Percentiles rank a stretch among this genome's conserved stretches.
Conservation (phyloP, 1,140 invertebrate genomes). For the Brachionus rotundiformis region DNA sequence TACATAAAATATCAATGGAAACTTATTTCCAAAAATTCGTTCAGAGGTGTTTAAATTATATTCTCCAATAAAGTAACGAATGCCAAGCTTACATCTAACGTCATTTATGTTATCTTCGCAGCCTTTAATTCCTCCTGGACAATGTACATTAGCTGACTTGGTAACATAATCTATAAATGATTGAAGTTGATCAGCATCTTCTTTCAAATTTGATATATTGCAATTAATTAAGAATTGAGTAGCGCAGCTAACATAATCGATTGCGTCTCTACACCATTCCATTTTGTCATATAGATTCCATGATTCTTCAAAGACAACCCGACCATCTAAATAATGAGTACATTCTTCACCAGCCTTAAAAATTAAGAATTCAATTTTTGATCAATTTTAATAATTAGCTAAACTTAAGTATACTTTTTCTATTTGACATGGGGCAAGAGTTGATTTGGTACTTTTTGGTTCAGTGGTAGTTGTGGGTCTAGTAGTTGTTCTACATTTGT, state of each 20-base stretch:
- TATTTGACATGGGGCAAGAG: conserved; percentile 19
- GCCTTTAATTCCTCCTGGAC: conserved; percentile 50
- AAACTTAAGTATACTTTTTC: not conserved
- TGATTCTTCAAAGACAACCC: conserved; percentile 14
- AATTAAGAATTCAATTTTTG: not conserved
- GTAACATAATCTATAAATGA: conserved; percentile 40
- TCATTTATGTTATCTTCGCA: conserved; percentile 34
- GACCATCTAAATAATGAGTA: conserved; percentile 32
- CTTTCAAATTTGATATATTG: conserved; percentile 49
- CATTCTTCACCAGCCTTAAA: conserved; percentile 39
- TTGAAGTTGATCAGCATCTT: conserved; percentile 40
- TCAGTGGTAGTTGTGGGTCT: conserved; percentile 37
- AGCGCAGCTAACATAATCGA: conserved; percentile 49
- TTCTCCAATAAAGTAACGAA: conserved; percentile 45
- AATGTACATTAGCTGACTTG: conserved; percentile 40
- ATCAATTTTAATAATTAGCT: not conserved
- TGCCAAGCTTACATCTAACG: conserved; percentile 40
- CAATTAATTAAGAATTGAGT: conserved; percentile 47
- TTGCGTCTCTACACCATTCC: conserved; percentile 45
- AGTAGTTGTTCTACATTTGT: conserved; percentile 47
- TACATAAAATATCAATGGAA: not conserved
- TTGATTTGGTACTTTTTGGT: conserved; percentile 24
- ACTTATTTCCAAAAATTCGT: not conserved
- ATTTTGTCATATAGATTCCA: conserved; percentile 52
- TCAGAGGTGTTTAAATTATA: not conserved